Conservation (phyloP, 2,113 vertebrate species). For the Sterrhoptilus dennistouni region DNA sequence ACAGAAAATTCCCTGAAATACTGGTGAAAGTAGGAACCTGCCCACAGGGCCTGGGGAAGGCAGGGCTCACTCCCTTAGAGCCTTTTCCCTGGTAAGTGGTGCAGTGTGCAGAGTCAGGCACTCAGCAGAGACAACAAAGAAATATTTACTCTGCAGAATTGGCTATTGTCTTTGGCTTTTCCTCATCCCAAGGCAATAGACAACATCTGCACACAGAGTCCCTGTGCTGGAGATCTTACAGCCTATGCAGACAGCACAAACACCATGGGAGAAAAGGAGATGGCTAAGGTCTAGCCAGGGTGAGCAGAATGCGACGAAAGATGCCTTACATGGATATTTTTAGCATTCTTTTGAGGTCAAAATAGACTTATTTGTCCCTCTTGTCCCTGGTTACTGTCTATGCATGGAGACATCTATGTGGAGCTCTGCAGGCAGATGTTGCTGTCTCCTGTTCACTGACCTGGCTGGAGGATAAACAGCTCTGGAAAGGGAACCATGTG, state of each 20-base stretch:
- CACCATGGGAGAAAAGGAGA: background rate
- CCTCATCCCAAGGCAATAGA: background rate
- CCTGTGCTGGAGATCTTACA: background rate
- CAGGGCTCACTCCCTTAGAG: background rate
- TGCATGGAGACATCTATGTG: background rate
- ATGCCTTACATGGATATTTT: background rate
- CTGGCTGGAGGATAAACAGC: background rate
- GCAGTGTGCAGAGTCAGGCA: background rate
- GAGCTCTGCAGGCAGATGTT: background rate
- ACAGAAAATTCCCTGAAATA: background rate
- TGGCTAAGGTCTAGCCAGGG: background rate
- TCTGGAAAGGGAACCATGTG: background rate
- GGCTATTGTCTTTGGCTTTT: background rate
- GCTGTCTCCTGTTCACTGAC: background rate
- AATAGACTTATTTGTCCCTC: background rate
- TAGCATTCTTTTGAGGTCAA: background rate
- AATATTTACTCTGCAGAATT: background rate
- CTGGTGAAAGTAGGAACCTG: background rate
- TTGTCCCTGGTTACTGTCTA: background rate
- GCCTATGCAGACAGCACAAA: background rate
- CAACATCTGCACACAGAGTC: background rate
- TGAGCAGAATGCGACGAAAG: background rate
- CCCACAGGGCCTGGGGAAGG: background rate
- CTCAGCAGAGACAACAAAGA: background rate
- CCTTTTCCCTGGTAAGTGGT: background rate